Evolutionary conservation across 2,888 invertebrate species (phyloP).

Genomic region (Poecilus cupreus): DNA sequence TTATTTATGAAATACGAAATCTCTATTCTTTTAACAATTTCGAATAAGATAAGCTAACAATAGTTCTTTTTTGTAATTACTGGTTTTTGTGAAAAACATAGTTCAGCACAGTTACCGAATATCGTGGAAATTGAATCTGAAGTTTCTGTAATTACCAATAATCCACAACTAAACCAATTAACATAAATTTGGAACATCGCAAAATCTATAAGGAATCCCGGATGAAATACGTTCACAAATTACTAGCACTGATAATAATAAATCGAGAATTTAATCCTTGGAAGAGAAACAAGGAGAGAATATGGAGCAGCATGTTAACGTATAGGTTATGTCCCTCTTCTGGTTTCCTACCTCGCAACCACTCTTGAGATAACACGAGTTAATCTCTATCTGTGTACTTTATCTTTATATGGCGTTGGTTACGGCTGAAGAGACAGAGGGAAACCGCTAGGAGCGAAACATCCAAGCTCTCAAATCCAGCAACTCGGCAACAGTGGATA

Average conservation of each 20-base stretch:
- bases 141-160: background rate
- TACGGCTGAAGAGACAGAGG: no score
- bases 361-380: slow-evolving; percentile 38
- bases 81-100: no score
- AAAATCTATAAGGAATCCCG: slow-evolving; percentile 11
- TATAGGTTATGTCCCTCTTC: background rate
- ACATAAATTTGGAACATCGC: background rate
- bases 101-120: background rate
- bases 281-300: slow-evolving; percentile 10
- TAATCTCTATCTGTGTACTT: slow-evolving; percentile 37
- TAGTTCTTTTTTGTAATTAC: no score
- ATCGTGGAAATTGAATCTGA: background rate
- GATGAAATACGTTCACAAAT: background rate
- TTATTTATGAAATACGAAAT: no score
- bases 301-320: slow-evolving; percentile 23
- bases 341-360: background rate
- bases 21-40: no score
- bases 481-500: background rate
- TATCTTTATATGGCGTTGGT: background rate
- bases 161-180: slow-evolving; percentile 5
- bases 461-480: background rate
- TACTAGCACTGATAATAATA: slow-evolving; percentile 31
- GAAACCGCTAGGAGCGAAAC: background rate
- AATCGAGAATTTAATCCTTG: slow-evolving; percentile 32
- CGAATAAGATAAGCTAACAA: no score